phyloP scores from a whole-genome alignment of 2,113 vertebrate species.

The Myotis brandtii region DNA sequence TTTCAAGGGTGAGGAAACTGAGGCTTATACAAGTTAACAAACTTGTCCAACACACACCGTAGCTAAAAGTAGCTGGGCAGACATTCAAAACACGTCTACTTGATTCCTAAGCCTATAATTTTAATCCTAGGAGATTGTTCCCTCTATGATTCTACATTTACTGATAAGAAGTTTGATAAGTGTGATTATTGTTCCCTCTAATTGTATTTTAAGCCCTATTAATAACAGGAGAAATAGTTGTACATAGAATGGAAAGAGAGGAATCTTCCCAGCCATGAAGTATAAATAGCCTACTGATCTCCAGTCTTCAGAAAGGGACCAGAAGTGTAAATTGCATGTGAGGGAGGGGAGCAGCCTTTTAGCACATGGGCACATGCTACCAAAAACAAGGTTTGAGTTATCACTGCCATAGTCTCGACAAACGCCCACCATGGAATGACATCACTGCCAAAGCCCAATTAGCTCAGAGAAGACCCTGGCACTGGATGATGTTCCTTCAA shows the following conservation, averaged over 20 bases:
- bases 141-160: not conserved
- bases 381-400: constrained; percentile 65
- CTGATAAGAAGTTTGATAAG: constrained; percentile 37
- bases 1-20: not conserved
- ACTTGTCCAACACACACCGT: not conserved
- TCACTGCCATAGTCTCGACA: constrained; percentile 77
- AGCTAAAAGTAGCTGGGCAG: not conserved
- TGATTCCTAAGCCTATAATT: not conserved
- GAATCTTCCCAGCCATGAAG: constrained; percentile 42
- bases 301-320: constrained; percentile 57
- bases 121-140: not conserved
- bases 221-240: constrained; percentile 56
- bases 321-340: constrained; percentile 68
- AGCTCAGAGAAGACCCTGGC: constrained; percentile 82
- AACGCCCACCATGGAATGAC: constrained; percentile 79
- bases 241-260: constrained; percentile 28
- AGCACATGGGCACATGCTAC: constrained; percentile 75
- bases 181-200: constrained; percentile 25
- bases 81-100: not conserved
- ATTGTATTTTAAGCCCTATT: constrained; percentile 63
- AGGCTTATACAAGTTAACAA: not conserved
- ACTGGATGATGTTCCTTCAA: constrained; percentile 78
- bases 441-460: constrained; percentile 84
- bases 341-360: constrained; percentile 67
- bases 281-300: constrained; percentile 73